phyloP scores from a whole-genome alignment of 2,888 invertebrate species.

The Stenichneumon culpator region DNA sequence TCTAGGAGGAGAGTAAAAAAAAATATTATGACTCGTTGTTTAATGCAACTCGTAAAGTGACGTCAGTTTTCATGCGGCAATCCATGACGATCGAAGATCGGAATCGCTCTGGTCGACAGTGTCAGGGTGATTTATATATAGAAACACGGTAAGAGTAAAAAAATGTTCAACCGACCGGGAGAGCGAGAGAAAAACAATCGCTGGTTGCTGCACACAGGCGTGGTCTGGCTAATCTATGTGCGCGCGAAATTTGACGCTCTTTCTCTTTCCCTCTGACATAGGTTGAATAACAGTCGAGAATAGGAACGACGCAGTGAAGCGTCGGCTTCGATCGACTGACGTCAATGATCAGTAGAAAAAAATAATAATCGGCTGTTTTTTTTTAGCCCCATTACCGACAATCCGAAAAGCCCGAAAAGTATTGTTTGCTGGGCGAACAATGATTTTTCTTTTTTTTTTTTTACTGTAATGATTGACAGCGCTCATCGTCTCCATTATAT shows the following conservation, averaged over 20 bases:
- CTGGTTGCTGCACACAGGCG: constrained; percentile 16
- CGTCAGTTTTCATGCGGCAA: constrained; percentile 24
- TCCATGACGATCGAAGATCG: constrained; percentile 27
- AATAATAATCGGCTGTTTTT: constrained; percentile 4
- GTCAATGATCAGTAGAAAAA: constrained; percentile 52
- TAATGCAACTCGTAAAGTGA: constrained; percentile 26
- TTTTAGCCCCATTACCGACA: constrained; percentile 11
- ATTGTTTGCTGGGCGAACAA: constrained; percentile 3
- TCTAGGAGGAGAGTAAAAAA: constrained; percentile 36
- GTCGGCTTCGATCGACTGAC: constrained; percentile 33
- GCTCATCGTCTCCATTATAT: neutral
- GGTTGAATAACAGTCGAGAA: constrained; percentile 36
- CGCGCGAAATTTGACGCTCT: neutral
- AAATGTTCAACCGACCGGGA: neutral
- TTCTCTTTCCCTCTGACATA: neutral
- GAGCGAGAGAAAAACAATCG: neutral
- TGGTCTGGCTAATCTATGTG: constrained; percentile 8
- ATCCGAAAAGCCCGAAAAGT: neutral
- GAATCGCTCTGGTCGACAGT: constrained; percentile 24
- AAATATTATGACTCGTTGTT: constrained; percentile 45
- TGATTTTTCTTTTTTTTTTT: neutral
- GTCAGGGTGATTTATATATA: constrained; percentile 27
- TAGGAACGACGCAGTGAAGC: constrained; percentile 10
- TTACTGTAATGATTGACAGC: constrained; percentile 1
- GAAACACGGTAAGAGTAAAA: constrained; percentile 4